Evolutionary conservation across 2,797 vertebrate species (phyloP).

Genomic region (Takifugu ocellatus): DNA sequence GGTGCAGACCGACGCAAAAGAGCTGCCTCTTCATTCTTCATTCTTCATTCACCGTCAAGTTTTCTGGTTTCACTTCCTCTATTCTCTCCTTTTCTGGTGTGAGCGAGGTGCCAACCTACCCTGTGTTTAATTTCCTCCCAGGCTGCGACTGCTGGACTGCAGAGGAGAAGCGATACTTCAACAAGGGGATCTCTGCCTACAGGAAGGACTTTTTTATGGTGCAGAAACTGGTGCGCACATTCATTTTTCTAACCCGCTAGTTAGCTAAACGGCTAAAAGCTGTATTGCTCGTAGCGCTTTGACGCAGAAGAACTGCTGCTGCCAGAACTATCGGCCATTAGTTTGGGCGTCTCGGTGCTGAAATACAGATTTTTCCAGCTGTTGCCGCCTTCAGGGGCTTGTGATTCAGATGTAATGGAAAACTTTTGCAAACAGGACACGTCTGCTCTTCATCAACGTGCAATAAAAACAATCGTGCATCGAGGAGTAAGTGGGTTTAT

Average conservation of each 20-base stretch:
- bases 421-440: conserved; percentile 29
- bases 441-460: conserved; percentile 1
- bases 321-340: not conserved
- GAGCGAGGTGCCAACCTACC: not conserved
- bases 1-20: conserved; percentile 26
- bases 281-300: not conserved
- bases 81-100: not conserved
- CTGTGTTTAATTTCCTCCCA: conserved; percentile 47
- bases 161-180: conserved; percentile 90
- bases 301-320: not conserved
- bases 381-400: not conserved
- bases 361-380: not conserved
- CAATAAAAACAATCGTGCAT: conserved; percentile 6
- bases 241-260: not conserved
- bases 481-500: conserved; percentile 12
- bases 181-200: conserved; percentile 93
- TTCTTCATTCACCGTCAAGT: not conserved
- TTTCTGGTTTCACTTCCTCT: not conserved
- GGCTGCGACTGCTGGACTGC: conserved; percentile 93
- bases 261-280: not conserved
- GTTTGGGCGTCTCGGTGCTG: not conserved
- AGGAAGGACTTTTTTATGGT: conserved; percentile 98
- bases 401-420: conserved; percentile 9
- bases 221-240: conserved; percentile 86
- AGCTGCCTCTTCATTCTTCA: not conserved